Evolutionary conservation across 2,888 invertebrate genomes (phyloP).

Genomic region (Lithophane socia): DNA sequence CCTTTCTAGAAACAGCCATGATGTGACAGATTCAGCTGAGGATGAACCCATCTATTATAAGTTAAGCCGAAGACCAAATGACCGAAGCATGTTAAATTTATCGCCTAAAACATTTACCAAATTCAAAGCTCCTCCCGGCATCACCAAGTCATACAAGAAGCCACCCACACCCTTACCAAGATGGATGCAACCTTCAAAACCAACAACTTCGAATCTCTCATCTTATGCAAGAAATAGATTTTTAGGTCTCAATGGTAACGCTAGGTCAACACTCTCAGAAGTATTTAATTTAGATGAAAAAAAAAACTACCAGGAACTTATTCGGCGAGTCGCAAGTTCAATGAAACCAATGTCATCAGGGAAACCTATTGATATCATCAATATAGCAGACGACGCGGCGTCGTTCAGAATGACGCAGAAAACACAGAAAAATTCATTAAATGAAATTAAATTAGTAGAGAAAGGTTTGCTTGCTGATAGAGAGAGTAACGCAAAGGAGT

Average conservation of each 20-base stretch:
- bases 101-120: slow-evolving; percentile 80
- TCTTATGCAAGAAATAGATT: slow-evolving; percentile 76
- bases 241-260: slow-evolving; percentile 79
- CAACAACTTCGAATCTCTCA: slow-evolving; percentile 73
- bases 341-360: slow-evolving; percentile 73
- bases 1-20: slow-evolving; percentile 68
- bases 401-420: slow-evolving; percentile 80
- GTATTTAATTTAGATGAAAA: slow-evolving; percentile 91
- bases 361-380: slow-evolving; percentile 78
- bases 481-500: slow-evolving; percentile 80
- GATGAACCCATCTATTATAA: slow-evolving; percentile 78
- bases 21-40: slow-evolving; percentile 68
- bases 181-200: slow-evolving; percentile 79
- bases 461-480: slow-evolving; percentile 75
- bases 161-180: slow-evolving; percentile 75
- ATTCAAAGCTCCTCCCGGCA: slow-evolving; percentile 82
- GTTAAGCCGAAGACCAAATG: slow-evolving; percentile 76
- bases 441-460: slow-evolving; percentile 82
- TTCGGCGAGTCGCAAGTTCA: slow-evolving; percentile 81
- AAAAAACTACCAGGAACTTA: slow-evolving; percentile 89
- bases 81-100: slow-evolving; percentile 68
- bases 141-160: slow-evolving; percentile 83
- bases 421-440: slow-evolving; percentile 80
- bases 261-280: slow-evolving; percentile 84
- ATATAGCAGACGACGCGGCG: slow-evolving; percentile 81